These are phyloP conservation scores for Dichetophora obliterata DNA, from an alignment of 2,888 invertebrate species.

Conservation along the genomic window DNA sequence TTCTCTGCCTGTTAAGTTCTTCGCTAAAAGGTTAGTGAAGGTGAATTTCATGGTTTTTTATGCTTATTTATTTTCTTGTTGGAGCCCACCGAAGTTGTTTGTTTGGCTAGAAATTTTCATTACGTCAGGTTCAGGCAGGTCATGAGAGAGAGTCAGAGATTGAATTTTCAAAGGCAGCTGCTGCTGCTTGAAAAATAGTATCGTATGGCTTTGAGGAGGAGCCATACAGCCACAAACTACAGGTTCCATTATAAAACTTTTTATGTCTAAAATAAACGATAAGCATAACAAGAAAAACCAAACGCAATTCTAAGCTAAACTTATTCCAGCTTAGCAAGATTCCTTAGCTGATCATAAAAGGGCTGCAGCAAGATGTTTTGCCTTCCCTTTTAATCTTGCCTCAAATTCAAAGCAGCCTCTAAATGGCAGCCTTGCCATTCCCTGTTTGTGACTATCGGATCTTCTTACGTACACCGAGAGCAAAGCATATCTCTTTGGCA, in stretches of 20 bases:
- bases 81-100: conserved; percentile 44
- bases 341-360: too few relatives aligned
- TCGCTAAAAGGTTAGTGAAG: conserved; percentile 45
- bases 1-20: background rate
- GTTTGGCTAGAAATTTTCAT: conserved; percentile 42
- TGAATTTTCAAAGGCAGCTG: background rate
- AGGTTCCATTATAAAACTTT: background rate
- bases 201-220: background rate
- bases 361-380: too few relatives aligned
- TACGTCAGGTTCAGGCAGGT: conserved; percentile 44
- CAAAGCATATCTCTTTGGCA: background rate
- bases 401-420: background rate
- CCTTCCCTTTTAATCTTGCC: too few relatives aligned
- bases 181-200: background rate
- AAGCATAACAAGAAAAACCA: too few relatives aligned
- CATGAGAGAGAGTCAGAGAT: conserved; percentile 38
- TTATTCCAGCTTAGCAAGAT: too few relatives aligned
- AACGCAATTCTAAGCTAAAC: too few relatives aligned
- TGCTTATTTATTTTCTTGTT: conserved; percentile 13
- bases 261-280: too few relatives aligned
- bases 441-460: too few relatives aligned
- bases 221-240: background rate
- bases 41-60: conserved; percentile 49
- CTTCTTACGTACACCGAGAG: background rate
- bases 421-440: too few relatives aligned